phyloP scores from a whole-genome alignment of 2,888 invertebrate species.

The Julus scandinavius region DNA sequence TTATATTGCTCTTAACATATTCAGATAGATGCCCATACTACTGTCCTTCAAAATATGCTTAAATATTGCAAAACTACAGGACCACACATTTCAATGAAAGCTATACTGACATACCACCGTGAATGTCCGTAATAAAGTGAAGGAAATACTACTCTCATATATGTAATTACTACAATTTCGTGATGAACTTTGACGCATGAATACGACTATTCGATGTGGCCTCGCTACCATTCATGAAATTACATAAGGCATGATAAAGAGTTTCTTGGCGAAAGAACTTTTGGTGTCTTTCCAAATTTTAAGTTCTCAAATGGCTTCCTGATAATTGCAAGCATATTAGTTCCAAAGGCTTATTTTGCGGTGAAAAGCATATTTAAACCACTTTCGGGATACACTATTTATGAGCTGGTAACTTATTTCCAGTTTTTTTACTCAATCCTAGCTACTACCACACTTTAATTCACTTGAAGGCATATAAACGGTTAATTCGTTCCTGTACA shows the following conservation, averaged over 20 bases:
- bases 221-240: neutral
- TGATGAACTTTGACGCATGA: slow-evolving; percentile 2
- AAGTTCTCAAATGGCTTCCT: neutral
- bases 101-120: neutral
- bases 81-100: neutral
- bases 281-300: slow-evolving; percentile 18
- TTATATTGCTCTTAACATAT: neutral
- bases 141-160: neutral
- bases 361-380: neutral
- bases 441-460: no score
- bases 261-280: neutral
- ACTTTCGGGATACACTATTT: neutral
- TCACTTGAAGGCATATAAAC: no score
- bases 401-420: no score
- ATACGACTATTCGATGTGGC: neutral
- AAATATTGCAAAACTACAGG: neutral
- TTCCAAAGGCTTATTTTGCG: neutral
- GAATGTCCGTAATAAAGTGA: neutral
- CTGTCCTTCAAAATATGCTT: slow-evolving; percentile 8
- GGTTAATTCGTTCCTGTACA: no score
- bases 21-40: neutral
- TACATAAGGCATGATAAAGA: neutral
- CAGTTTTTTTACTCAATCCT: no score
- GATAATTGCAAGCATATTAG: neutral
- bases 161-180: neutral